Base-by-base conservation (phyloP, 2,888 invertebrate genomes). In the Heteromyza rotundicornis region DNA sequence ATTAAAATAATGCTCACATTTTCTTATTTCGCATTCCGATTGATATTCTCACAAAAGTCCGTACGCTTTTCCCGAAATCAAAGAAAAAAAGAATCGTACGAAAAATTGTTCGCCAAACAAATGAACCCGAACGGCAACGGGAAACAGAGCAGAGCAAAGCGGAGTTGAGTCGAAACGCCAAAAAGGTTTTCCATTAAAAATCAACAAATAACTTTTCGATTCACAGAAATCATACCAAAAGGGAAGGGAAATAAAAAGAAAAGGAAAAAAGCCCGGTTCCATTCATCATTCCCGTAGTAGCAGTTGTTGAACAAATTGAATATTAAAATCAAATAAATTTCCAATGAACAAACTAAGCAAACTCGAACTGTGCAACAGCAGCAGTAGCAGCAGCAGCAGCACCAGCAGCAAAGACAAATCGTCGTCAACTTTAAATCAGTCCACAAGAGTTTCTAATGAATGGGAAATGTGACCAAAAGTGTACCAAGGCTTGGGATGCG, bases 311-410 rank as follows among this genome's bases (percentile, higher is more conserved):
- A n/a, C n/a, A 64, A 68, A 69, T 68, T 68, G 69, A 69, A 69
- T 69, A 69, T 68, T 69, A 68, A 69, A 68, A 68, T 68, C 64
- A 64, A 68, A 69, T 69, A 68, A 69, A 69, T 69, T 67, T 68
- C 54, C 64, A 66, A 69, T 69, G 68, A 66, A 60, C n/a, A n/a
- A n/a, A n/a, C 60, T 64, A 56, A 51, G 54, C 60, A 8, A 40
- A n/a, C 40, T 40, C 40, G 8, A n/a, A n/a, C n/a, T n/a, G n/a
- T n/a, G n/a, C n/a, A n/a, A n/a, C n/a, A n/a, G n/a, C n/a, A n/a
- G n/a, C n/a, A n/a, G n/a, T n/a, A n/a, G n/a, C n/a, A n/a, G n/a
- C n/a, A n/a, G n/a, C n/a, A n/a, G n/a, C n/a, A n/a, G n/a, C n/a
- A n/a, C n/a, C n/a, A n/a, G 3, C n/a, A 8, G 40, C 16, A 3